Evolutionary conservation across 2,113 vertebrate genomes (phyloP).

Genomic region (Pleuronectes platessa): DNA sequence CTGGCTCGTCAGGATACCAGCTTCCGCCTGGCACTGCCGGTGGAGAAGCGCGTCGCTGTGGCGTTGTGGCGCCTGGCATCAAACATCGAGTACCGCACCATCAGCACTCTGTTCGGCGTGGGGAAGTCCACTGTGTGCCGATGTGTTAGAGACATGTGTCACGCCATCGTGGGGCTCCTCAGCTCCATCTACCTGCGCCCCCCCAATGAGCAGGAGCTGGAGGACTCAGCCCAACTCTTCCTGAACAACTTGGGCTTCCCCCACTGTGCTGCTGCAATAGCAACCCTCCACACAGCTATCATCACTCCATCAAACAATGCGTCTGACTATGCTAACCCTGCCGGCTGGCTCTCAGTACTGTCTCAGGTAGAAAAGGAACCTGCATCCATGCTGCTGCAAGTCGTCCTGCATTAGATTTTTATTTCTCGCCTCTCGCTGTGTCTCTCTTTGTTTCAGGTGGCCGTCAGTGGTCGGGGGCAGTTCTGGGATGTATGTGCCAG

Average conservation of each 20-base stretch:
- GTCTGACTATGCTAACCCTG: constrained; percentile 80
- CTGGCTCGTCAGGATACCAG: constrained; percentile 83
- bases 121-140: constrained; percentile 83
- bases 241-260: constrained; percentile 78
- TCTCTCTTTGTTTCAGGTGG: constrained; percentile 71
- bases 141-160: constrained; percentile 84
- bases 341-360: constrained; percentile 83
- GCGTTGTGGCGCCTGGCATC: constrained; percentile 85
- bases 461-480: constrained; percentile 76
- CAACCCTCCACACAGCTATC: constrained; percentile 84
- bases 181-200: constrained; percentile 75
- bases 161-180: constrained; percentile 82
- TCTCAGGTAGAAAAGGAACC: constrained; percentile 65
- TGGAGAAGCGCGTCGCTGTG: constrained; percentile 84
- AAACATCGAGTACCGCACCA: constrained; percentile 83
- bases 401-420: neutral
- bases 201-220: constrained; percentile 74
- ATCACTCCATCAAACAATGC: constrained; percentile 81
- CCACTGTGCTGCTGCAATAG: constrained; percentile 80
- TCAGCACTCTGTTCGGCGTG: constrained; percentile 81
- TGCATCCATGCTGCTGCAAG: neutral
- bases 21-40: constrained; percentile 80
- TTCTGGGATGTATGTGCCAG: constrained; percentile 86
- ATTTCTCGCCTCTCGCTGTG: constrained; percentile 4
- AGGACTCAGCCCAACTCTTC: constrained; percentile 74